Conservation (phyloP, 2,797 vertebrate genomes). For the Microchirus variegatus region DNA sequence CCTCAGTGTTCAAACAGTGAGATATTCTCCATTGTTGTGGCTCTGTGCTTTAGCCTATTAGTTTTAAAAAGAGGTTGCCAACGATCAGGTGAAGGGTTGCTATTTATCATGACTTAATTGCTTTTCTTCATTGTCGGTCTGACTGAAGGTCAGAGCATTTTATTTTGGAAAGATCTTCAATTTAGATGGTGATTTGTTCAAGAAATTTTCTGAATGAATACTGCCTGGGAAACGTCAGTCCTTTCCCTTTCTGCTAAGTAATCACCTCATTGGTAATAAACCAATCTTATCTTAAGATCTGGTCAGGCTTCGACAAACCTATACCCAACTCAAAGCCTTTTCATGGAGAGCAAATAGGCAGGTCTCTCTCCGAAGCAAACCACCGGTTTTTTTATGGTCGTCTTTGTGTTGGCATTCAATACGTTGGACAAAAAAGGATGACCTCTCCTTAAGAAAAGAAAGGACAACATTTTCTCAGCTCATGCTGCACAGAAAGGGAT, state of each 20-base stretch:
- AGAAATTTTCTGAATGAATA: not conserved
- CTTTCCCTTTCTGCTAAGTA: conserved; percentile 15
- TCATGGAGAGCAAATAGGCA: conserved; percentile 39
- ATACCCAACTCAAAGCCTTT: conserved; percentile 36
- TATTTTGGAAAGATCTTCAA: conserved; percentile 10
- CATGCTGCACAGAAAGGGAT: conserved; percentile 30
- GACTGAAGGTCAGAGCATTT: conserved; percentile 3
- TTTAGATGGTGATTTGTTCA: conserved; percentile 1
- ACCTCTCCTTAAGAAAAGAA: conserved; percentile 44
- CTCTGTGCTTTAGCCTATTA: not conserved
- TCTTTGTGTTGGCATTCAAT: conserved; percentile 62
- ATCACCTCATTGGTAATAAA: conserved; percentile 34
- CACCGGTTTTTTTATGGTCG: conserved; percentile 51
- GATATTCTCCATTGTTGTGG: conserved; percentile 1
- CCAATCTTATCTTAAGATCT: conserved; percentile 30
- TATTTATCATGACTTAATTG: not conserved
- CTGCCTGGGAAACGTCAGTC: not conserved
- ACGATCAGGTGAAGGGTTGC: not conserved
- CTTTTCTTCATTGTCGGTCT: not conserved
- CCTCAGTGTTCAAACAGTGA: not conserved
- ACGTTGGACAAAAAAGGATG: conserved; percentile 45
- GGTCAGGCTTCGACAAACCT: conserved; percentile 36
- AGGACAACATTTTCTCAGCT: conserved; percentile 38
- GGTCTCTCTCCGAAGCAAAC: conserved; percentile 45
- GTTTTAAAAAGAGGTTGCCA: not conserved